phyloP scores from a whole-genome alignment of 2,113 vertebrate species.

The Phalacrocorax aristotelis region DNA sequence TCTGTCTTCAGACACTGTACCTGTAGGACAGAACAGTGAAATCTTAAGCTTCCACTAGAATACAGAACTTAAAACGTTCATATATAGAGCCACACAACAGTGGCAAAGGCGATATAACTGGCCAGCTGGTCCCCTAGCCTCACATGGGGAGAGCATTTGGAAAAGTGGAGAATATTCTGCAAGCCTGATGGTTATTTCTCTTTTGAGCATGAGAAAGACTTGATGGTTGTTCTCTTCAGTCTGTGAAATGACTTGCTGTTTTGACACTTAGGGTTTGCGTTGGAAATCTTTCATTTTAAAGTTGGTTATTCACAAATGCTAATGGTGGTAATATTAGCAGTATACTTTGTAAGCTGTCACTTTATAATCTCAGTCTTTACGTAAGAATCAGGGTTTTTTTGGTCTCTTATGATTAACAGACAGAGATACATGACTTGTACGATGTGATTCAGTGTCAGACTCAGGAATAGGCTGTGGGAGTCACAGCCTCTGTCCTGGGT shows the following conservation, averaged over 20 bases:
- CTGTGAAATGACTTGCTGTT: conserved; percentile 4
- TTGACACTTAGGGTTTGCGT: neutral
- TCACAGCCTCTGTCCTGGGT: neutral
- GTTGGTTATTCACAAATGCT: neutral
- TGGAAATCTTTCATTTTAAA: conserved; percentile 14
- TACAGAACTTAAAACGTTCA: neutral
- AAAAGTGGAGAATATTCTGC: neutral
- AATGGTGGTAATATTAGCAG: neutral
- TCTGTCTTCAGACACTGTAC: neutral
- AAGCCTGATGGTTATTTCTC: neutral
- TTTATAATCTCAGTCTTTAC: neutral
- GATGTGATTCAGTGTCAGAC: neutral
- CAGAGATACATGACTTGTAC: neutral
- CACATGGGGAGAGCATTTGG: neutral
- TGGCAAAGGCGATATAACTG: neutral
- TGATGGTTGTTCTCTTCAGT: neutral
- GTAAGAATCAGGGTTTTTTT: neutral
- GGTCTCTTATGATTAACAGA: neutral
- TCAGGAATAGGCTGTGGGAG: neutral
- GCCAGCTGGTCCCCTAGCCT: neutral
- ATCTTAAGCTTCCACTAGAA: neutral
- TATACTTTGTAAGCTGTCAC: neutral
- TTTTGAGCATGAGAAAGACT: neutral
- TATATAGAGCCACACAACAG: neutral
- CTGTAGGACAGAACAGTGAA: neutral